Evolutionary conservation across 2,797 vertebrate genomes (phyloP), one percentile per base, ranked within the genome.

Genomic region (Chaetophractus vellerosus): DNA sequence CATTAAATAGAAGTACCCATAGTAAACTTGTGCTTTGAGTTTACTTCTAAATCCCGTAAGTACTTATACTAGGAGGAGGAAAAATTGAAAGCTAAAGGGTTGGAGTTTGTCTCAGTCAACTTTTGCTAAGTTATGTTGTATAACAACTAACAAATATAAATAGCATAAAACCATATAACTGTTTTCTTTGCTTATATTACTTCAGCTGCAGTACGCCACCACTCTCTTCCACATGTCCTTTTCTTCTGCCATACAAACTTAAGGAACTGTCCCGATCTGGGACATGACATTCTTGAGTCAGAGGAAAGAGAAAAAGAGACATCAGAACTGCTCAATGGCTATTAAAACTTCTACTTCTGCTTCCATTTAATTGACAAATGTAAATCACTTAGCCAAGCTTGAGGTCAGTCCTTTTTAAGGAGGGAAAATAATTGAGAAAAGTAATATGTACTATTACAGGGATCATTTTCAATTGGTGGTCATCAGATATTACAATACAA

Each of bases 341-440:
- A 59, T 26, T 79, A 64, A 92, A 88, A 66, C 31, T 69, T 89
- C 57, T 28, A 31, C 36, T 83, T 80, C 28, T 84, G 18, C 19
- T 90, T 90, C 31, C 28, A 76, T 88, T 85, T 75, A 72, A 82
- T 74, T 93, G 90, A 74, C 9, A 63, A 85, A 94, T 78, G 24
- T 23, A 75, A 69, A 33, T 61, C 69, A 75, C 24, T 93, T 38
- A 63, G 16, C 9, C n/a, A 55, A 52, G 1, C 19, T 78, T 78
- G 50, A 68, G 15, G 24, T 48, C 23, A 41, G 19, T 59, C 45
- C 45, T 50, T 63, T 80, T 74, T 21, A 26, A 14, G 52, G 8
- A 82, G 23, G 33, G 9, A 12, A 84, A 61, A 76, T 61, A 50
- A 55, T 71, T 74, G 38, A 64, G 31, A 28, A 63, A 8, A 90